Evolutionary conservation across 2,888 invertebrate species (phyloP).

Genomic region (Myopa tessellatipennis): DNA sequence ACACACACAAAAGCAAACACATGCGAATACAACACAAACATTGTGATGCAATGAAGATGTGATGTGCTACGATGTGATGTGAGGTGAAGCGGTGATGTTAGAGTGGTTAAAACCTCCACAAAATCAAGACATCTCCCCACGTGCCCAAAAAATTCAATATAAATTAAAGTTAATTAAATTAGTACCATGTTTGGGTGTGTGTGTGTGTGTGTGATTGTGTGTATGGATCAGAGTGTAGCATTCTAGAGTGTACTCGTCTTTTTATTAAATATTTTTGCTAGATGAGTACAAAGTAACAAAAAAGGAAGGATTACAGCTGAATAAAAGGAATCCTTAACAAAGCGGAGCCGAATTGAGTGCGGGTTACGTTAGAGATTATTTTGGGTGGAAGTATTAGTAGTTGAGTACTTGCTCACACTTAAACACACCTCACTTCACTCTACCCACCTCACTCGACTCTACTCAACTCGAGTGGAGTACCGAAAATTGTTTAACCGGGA

Average conservation of each 20-base stretch:
- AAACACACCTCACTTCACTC: background rate
- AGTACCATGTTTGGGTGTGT: conserved; percentile 1
- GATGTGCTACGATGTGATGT: background rate
- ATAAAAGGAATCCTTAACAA: conserved; percentile 18
- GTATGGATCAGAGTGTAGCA: background rate
- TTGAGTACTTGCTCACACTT: background rate
- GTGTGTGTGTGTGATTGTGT: background rate
- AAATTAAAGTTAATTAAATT: conserved; percentile 46
- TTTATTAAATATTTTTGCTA: background rate
- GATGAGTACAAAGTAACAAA: background rate
- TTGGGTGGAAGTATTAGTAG: background rate
- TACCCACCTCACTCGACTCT: background rate
- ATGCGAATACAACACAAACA: conserved; percentile 1
- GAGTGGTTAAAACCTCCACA: background rate
- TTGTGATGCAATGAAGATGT: too few species aligned
- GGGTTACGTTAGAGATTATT: conserved; percentile 12
- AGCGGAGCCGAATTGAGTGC: conserved; percentile 18
- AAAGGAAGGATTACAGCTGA: background rate
- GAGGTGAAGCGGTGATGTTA: background rate
- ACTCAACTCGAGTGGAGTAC: too few species aligned
- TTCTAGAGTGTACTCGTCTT: background rate
- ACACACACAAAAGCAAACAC: background rate
- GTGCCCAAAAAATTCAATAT: conserved; percentile 35
- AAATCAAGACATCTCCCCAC: conserved; percentile 8
- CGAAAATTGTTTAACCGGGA: background rate